Base-by-base conservation (phyloP, 2,797 vertebrate genomes). In the Chrosomus eos region DNA sequence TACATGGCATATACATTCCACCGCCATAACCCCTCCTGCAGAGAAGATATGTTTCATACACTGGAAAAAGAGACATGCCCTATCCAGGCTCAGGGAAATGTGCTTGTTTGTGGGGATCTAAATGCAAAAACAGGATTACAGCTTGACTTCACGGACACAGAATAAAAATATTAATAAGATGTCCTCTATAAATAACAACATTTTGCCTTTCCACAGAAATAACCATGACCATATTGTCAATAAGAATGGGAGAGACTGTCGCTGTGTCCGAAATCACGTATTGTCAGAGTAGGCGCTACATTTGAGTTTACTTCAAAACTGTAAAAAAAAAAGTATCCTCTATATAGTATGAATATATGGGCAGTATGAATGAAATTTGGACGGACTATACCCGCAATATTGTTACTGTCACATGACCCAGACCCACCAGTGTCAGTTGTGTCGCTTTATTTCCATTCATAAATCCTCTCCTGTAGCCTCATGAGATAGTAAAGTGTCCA, bases 71-170 rank as follows among this genome's bases (percentile, higher is more conserved):
- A 58, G 45, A 76, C 51, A 16, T 23, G 33, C 14, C 58, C 43
- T 45, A 21, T 45, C 38, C 58, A 67, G 77, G 28, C 77, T 48
- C 40, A 14, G 19, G n/a, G 10, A 66, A 51, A 80, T 33, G 28
- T 66, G 76, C 76, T 80, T 67, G 43, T 51, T 51, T 80, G 60
- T 48, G 19, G 40, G 19, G 40, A 80, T 80, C 62, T 66, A 11
- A 80, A 51, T 80, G 28, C 11, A 62, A 77, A 58, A 76, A 26
- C 21, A 26, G 33, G 16, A 78, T 62, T 43, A 60, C 14, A 18
- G 33, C 21, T 28, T 14, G 43, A 68, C 78, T 80, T 51, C 45
- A 80, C 1, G 28, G 78, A 51, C 28, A 66, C 28, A 36, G 21
- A 11, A 4, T 3, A 80, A 33, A 66, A 51, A 48, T 48, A 36